phyloP scores from a whole-genome alignment of 2,888 invertebrate genomes.

The Polydrusus tereticollis region DNA sequence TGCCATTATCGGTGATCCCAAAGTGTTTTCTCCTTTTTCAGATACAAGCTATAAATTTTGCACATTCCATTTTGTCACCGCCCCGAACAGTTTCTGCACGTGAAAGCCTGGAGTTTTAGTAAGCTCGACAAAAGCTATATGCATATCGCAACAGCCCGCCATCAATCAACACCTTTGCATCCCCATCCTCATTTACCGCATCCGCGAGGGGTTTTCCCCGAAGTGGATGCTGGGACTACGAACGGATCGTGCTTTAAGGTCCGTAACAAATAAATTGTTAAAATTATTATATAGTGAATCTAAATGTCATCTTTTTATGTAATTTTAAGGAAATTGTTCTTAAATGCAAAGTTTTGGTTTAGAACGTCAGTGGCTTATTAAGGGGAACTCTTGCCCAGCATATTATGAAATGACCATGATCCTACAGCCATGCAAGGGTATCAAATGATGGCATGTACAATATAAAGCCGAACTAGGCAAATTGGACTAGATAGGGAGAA shows the following conservation, averaged over 20 bases:
- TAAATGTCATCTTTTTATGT: too few relatives aligned
- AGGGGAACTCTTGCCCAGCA: too few relatives aligned
- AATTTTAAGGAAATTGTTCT: too few relatives aligned
- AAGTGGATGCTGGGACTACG: constrained; percentile 17
- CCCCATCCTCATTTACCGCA: constrained; percentile 35
- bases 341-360: too few relatives aligned
- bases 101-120: constrained; percentile 33
- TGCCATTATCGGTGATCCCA: constrained; percentile 15
- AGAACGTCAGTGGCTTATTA: too few relatives aligned
- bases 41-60: constrained; percentile 32
- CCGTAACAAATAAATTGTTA: constrained; percentile 6
- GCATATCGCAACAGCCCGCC: constrained; percentile 53
- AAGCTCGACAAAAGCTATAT: constrained; percentile 47
- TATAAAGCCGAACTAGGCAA: too few relatives aligned
- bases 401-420: too few relatives aligned
- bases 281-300: too few relatives aligned
- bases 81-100: constrained; percentile 36
- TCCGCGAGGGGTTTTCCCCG: constrained; percentile 26
- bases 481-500: too few relatives aligned
- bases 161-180: constrained; percentile 57
- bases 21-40: constrained; percentile 31
- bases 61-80: constrained; percentile 40
- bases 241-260: constrained; percentile 9
- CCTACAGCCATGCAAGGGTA: too few relatives aligned
- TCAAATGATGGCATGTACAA: too few relatives aligned